Percentiles rank a stretch among this genome's conserved stretches.
Evolutionary conservation across 2,113 vertebrate genomes (phyloP).

Genomic region (Arizona elegans): DNA sequence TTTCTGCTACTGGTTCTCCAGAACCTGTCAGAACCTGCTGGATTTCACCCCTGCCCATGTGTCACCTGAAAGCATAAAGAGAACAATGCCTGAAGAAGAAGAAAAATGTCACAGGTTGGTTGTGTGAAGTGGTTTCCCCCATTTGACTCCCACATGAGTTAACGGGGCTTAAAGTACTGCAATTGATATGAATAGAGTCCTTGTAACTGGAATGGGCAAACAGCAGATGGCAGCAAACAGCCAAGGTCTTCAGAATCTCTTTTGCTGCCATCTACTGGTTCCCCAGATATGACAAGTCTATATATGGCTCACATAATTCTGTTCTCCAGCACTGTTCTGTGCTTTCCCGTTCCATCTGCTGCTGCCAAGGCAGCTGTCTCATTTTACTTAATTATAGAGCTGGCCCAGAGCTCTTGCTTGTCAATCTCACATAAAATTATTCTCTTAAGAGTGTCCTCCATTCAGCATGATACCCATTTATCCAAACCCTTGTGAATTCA

Average conservation of each 20-base stretch:
- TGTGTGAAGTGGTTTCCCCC: not conserved
- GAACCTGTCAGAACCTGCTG: too few relatives aligned
- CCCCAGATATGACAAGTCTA: not conserved
- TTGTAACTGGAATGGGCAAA: not conserved
- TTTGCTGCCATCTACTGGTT: not conserved
- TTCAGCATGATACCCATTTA: not conserved
- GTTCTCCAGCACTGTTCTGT: not conserved
- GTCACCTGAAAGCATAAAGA: not conserved
- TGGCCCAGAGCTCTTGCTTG: not conserved
- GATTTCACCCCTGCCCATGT: not conserved
- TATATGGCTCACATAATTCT: not conserved
- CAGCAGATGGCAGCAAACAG: not conserved
- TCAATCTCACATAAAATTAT: not conserved
- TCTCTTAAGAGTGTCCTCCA: too few relatives aligned
- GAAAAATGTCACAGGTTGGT: not conserved
- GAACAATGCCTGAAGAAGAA: not conserved
- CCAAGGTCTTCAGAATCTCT: not conserved
- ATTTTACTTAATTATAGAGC: not conserved
- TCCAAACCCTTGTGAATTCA: not conserved
- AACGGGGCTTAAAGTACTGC: not conserved
- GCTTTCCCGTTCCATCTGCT: not conserved
- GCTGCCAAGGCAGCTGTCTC: not conserved
- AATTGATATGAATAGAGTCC: not conserved
- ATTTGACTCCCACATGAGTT: not conserved
- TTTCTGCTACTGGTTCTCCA: too few relatives aligned